Base-by-base conservation (phyloP, 2,113 vertebrate species). In the Mungos mungo region DNA sequence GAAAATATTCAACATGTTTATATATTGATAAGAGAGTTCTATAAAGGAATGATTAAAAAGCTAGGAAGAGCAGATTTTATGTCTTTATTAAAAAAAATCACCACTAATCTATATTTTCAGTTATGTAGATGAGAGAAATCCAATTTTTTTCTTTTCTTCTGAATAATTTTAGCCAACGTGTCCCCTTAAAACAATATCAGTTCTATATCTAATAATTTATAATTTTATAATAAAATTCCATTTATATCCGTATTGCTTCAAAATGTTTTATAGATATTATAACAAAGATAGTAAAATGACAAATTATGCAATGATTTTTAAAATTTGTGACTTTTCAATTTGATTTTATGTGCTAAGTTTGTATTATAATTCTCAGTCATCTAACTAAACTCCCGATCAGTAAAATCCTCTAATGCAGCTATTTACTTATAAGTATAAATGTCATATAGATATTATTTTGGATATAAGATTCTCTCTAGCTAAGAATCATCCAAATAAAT, bases 311-410 rank as follows among this genome's bases (percentile, higher is more conserved):
- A n/a, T 81, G 52, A 27, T 66, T 91, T 77, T 91, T 88, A 57
- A 89, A 84, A 66, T 72, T 91, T 41, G 0, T 83, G n/a, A 76
- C 25, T 88, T 65, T 93, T 82, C 23, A 68, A 81, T 96, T 93
- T 74, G 27, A 71, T 88, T 84, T 96, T 94, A 94, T 96, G 23
- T 89, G 33, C 10, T 29, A 65, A 60, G 45, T 96, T 85, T 85
- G 50, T 66, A 25, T 84, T 50, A 69, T 77, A 71, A 87, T 92
- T 94, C 52, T 80, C 13, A 65, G 12, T 71, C 13, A 77, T 92
- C 54, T 92, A 71, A 94, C 68, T 95, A 94, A 95, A 81, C 15
- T 68, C 52, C 91, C 69, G 18, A 25, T 81, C n/a, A 50, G 19
- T 85, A 77, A 92, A 83, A 91, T 65, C 10, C 33, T 71, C 16